Base-by-base conservation (phyloP, 2,113 vertebrate species). In the Lonchura striata region DNA sequence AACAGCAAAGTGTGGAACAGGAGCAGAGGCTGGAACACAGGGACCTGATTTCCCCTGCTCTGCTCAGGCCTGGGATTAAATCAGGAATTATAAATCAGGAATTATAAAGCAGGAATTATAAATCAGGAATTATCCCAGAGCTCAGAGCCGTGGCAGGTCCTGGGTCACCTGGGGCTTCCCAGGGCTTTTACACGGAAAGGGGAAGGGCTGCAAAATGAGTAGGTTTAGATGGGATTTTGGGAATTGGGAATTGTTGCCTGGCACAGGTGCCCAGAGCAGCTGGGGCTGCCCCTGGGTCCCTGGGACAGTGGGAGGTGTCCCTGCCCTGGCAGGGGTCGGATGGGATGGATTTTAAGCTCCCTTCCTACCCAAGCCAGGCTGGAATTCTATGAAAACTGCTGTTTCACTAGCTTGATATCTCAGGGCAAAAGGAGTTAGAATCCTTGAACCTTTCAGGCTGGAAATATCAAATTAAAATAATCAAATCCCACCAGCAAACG, bases 61-160 rank as follows among this genome's bases (percentile, higher is more conserved):
- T 41, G 46, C 39, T 39, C 39, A 39, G 39, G 39, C 39, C 11
- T 39, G 39, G 39, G 39, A 39, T 39, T 39, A 39, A 35, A 64
- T 44, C 24, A 6, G 20, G 15, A 41, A 41, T 63, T 30, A 0
- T n/a, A 39, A 35, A 64, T 44, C 24, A 6, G 20, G 15, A 28
- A n/a, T n/a, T n/a, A 39, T 39, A 22, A 35, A 64, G 41, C 24
- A 6, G 20, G 15, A 28, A n/a, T n/a, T n/a, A 39, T 39, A 22
- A 35, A 64, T 44, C 24, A 6, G 20, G 15, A 28, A 41, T 63
- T 30, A 0, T n/a, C 1, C 11, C 84, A 7, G 13, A 64, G 9
- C 47, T 31, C 39, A 9, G 1, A 4, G 64, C 64, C 54, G 0
- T 1, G 11, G 13, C 4, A 2, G 52, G 10, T 33, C 85, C 64